Conservation (phyloP, 2,888 invertebrate genomes). For the Leucophora obtusa region DNA sequence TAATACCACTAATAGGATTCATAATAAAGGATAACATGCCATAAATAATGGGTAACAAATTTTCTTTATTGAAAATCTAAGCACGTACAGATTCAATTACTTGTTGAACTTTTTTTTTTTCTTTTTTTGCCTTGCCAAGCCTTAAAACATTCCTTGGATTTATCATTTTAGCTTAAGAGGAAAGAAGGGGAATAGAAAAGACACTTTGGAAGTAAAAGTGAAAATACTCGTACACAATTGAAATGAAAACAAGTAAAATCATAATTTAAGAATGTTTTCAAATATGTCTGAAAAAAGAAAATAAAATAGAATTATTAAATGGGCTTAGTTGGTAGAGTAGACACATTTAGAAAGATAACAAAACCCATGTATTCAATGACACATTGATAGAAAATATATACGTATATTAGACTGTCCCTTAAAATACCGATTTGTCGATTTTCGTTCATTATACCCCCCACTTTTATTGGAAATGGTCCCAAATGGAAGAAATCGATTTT, state of each 20-base stretch:
- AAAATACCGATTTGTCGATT: too few relatives aligned
- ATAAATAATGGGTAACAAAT: constrained; percentile 66
- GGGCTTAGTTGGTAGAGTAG: constrained; percentile 2
- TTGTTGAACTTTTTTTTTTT: constrained; percentile 70
- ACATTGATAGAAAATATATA: not conserved
- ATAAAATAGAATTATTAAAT: constrained; percentile 49
- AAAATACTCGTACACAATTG: constrained; percentile 45
- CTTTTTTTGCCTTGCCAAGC: not conserved
- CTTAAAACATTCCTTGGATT: not conserved
- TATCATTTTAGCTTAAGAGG: not conserved
- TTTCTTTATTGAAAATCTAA: constrained; percentile 69
- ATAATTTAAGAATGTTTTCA: constrained; percentile 46
- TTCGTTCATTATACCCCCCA: too few relatives aligned
- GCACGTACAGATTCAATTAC: constrained; percentile 74
- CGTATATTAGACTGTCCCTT: too few relatives aligned
- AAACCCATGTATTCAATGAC: not conserved
- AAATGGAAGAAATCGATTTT: too few relatives aligned
- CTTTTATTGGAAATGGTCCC: too few relatives aligned
- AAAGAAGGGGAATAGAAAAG: not conserved
- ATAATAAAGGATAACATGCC: constrained; percentile 68
- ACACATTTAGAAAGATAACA: not conserved
- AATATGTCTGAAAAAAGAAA: not conserved
- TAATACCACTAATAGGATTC: constrained; percentile 69
- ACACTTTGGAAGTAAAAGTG: constrained; percentile 13
- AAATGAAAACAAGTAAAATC: constrained; percentile 59